phyloP scores from a whole-genome alignment of 2,113 vertebrate genomes.

The Tyrannus savana region DNA sequence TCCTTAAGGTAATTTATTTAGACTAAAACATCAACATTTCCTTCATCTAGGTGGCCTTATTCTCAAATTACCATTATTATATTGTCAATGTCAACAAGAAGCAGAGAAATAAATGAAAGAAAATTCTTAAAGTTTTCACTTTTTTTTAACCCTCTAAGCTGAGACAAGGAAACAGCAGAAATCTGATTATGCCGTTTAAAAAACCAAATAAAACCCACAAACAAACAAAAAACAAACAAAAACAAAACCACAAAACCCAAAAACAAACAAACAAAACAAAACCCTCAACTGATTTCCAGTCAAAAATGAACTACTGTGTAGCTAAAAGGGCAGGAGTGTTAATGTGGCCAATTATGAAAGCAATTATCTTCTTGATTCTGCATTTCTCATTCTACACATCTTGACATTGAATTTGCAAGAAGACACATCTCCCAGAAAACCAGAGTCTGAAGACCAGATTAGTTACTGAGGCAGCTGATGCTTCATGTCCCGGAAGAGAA shows the following conservation, averaged over 20 bases:
- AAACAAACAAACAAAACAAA: too few species aligned
- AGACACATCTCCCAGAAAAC: not conserved
- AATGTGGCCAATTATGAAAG: not conserved
- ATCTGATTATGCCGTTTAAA: not conserved
- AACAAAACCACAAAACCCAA: too few species aligned
- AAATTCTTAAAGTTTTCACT: not conserved
- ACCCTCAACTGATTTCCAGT: not conserved
- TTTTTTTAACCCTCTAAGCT: not conserved
- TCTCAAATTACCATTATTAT: not conserved
- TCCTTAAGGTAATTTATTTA: not conserved
- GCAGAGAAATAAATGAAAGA: not conserved
- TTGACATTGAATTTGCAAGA: not conserved
- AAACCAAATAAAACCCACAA: too few species aligned
- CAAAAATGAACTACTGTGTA: not conserved
- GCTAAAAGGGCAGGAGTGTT: not conserved
- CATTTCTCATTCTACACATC: not conserved
- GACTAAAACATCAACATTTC: not conserved
- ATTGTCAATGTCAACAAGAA: not conserved
- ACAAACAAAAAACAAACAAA: too few species aligned
- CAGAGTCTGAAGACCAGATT: fast-evolving
- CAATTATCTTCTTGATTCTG: not conserved
- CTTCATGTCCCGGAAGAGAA: not conserved
- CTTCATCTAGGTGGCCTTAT: not conserved
- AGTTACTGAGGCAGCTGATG: fast-evolving
- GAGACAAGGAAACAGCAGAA: not conserved